Conservation (phyloP, 2,113 vertebrate genomes). For the Archocentrus centrarchus region DNA sequence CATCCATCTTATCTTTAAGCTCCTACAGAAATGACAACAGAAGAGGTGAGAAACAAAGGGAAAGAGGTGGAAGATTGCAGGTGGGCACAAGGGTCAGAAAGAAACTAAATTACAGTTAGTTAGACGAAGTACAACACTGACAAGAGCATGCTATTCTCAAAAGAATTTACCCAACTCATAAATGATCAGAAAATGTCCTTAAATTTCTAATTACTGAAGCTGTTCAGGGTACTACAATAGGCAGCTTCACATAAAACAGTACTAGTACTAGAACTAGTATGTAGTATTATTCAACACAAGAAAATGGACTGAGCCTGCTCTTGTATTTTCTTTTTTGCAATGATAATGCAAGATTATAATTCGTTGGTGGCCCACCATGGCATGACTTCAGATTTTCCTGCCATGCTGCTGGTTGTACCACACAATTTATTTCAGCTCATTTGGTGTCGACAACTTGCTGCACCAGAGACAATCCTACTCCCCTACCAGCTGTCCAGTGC, state of each 20-base stretch:
- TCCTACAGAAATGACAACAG: constrained; percentile 81
- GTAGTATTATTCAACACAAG: not conserved
- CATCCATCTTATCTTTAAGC: constrained; percentile 96
- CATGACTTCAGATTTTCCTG: not conserved
- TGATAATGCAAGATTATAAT: not conserved
- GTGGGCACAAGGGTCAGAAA: not conserved
- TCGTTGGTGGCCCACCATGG: not conserved
- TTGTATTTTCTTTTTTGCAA: not conserved
- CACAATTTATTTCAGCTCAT: not conserved
- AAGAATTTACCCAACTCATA: not conserved
- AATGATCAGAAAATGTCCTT: not conserved
- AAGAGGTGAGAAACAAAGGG: constrained; percentile 12
- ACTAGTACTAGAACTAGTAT: accelerated
- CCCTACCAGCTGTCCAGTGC: constrained; percentile 31
- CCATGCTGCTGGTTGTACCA: not conserved
- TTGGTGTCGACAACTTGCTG: not conserved
- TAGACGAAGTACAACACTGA: not conserved
- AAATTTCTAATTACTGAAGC: not conserved
- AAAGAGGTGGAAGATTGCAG: not conserved
- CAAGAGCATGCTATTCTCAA: not conserved
- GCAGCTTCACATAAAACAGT: not conserved
- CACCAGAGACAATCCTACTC: constrained; percentile 15
- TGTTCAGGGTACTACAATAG: not conserved
- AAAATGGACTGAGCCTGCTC: not conserved
- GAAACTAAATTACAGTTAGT: not conserved